Percentiles rank a stretch among this genome's conserved stretches.
Conservation (phyloP, 2,888 invertebrate species). For the Brachyptera risi region DNA sequence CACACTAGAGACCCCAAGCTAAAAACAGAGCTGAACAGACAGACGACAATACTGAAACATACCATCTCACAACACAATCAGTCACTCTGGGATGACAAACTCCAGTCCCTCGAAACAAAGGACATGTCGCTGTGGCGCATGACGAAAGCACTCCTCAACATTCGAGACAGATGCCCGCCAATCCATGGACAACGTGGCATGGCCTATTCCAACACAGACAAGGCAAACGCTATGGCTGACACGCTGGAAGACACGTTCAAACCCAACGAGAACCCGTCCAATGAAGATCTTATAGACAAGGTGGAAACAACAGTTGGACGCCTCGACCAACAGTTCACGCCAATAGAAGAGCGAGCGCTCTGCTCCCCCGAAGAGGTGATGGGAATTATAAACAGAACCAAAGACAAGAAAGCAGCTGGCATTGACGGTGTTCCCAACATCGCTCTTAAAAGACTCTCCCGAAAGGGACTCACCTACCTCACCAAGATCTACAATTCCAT, state of each 20-base stretch:
- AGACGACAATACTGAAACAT: neutral
- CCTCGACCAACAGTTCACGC: too few relatives aligned
- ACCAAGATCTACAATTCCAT: too few relatives aligned
- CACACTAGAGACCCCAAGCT: neutral
- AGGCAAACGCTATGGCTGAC: neutral
- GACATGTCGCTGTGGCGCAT: neutral
- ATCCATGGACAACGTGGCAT: neutral
- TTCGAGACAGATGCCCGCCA: neutral
- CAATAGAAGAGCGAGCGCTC: too few relatives aligned
- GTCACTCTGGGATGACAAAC: neutral
- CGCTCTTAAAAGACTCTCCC: neutral
- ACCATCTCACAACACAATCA: neutral
- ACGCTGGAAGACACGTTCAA: neutral
- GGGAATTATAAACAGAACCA: too few relatives aligned
- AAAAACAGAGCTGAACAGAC: neutral
- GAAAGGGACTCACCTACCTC: too few relatives aligned
- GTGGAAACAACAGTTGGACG: neutral
- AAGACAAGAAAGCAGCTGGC: neutral
- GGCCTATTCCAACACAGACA: too few relatives aligned
- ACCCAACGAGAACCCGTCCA: neutral
- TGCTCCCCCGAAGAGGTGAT: too few relatives aligned
- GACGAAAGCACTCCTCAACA: neutral
- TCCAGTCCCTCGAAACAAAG: neutral
- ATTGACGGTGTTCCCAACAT: neutral
- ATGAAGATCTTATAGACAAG: neutral